Evolutionary conservation across 2,113 vertebrate species (phyloP), one percentile per base, ranked within the genome.

Genomic region (Lepus europaeus): DNA sequence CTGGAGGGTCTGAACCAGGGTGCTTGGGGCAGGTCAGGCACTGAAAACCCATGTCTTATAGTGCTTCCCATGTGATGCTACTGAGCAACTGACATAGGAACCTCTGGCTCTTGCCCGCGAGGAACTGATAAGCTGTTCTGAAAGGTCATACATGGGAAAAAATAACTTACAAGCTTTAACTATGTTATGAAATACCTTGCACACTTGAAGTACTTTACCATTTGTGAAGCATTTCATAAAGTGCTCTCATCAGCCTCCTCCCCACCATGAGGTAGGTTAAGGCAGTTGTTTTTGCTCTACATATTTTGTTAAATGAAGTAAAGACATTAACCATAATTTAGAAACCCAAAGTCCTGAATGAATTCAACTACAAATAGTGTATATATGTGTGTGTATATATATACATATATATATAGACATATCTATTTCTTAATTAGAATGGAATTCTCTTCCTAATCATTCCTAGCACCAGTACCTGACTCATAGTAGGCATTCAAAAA

Each of bases 1-100:
- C 66, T 92, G 7, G 36, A 36, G 68, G 80, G 59, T 89, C 33
- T 87, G 93, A 96, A 36, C 90, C 77, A 68, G 85, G 13, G 53
- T 80, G 45, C 61, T 23, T 19, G n/a, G 64, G 36, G 29, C 81
- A 36, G 12, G 13, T 68, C 72, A 49, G 23, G 25, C 11, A 2
- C 83, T 76, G 5, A 10, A 31, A 81, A 59, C 36, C 22, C 45
- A 6, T 70, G 66, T 69, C 88, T 89, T 77, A n/a, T 66, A 84
- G 90, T 36, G 9, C 36, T 93, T 69, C 16, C 69, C 61, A 73
- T 45, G 20, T n/a, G 16, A n/a, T 7, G n/a, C 79, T 85, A 59
- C 59, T 79, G 66, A 91, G 25, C n/a, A 88, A n/a, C 20, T 72
- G 56, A 29, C 45, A 20, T 76, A 11, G 73, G 22, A 93, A 81